Percentiles rank a stretch among this genome's conserved stretches.
phyloP scores from a whole-genome alignment of 2,113 vertebrate genomes.

The Cavia porcellus region DNA sequence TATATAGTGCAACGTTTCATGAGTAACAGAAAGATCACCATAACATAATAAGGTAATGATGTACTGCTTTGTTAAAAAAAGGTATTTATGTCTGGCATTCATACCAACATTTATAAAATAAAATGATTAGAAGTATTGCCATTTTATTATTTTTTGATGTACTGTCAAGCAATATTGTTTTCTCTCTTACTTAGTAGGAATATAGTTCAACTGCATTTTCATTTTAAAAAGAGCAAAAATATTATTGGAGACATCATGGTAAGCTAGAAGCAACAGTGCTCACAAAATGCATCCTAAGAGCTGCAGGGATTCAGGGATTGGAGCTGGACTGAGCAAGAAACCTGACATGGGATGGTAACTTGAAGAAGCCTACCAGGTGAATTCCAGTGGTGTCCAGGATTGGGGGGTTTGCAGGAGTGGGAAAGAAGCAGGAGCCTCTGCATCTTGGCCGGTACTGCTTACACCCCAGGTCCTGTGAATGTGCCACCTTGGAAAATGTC shows the following conservation, averaged over 20 bases:
- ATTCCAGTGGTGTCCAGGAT: no score
- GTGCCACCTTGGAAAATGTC: neutral
- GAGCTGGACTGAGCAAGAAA: neutral
- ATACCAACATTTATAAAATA: neutral
- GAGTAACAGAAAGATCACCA: neutral
- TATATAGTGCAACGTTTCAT: neutral
- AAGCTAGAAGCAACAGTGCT: neutral
- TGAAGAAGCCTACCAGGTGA: neutral
- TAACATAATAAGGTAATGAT: neutral
- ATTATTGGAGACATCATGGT: neutral
- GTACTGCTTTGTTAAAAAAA: slow-evolving; percentile 13
- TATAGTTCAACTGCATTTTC: neutral
- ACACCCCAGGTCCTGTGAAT: neutral
- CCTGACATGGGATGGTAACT: neutral
- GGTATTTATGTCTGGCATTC: neutral
- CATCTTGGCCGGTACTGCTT: neutral
- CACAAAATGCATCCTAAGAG: neutral
- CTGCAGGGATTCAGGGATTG: neutral
- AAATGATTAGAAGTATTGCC: neutral
- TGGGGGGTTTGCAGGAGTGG: fast-evolving
- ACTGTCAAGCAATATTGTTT: slow-evolving; percentile 6
- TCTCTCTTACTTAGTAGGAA: neutral
- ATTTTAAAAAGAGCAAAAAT: neutral
- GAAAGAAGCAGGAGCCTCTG: neutral
- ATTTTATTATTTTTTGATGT: slow-evolving; percentile 36